phyloP scores from a whole-genome alignment of 2,888 invertebrate species.

The Drosophila infuscata region DNA sequence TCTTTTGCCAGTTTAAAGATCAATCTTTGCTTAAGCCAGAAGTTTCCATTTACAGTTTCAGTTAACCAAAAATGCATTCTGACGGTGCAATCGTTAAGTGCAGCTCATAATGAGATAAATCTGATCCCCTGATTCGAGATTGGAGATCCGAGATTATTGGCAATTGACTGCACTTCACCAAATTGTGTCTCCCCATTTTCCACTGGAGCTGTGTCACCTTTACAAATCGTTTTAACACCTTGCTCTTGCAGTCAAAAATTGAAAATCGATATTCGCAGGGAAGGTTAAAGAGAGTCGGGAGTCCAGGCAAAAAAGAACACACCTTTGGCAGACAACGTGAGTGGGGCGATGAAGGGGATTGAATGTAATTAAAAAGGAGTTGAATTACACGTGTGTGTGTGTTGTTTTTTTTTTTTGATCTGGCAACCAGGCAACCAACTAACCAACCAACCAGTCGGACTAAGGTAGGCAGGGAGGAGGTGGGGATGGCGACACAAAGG shows the following conservation, averaged over 20 bases:
- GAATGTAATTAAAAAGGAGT: constrained; percentile 78
- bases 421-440: constrained; percentile 6
- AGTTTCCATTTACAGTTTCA: constrained; percentile 2
- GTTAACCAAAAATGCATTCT: constrained; percentile 33
- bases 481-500: constrained; percentile 35
- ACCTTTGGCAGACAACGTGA: constrained; percentile 40
- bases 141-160: constrained; percentile 50
- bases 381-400: constrained; percentile 60
- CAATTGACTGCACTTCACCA: constrained; percentile 60
- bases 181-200: background rate
- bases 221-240: constrained; percentile 79
- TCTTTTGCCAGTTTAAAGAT: background rate
- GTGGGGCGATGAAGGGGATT: constrained; percentile 37
- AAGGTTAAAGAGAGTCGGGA: constrained; percentile 50
- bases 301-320: constrained; percentile 33
- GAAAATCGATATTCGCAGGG: constrained; percentile 75
- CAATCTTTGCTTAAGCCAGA: background rate
- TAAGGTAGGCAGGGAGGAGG: constrained; percentile 13
- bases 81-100: constrained; percentile 27
- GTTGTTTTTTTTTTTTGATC: background rate
- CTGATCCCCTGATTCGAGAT: constrained; percentile 53
- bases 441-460: constrained; percentile 4
- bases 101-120: constrained; percentile 47
- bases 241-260: constrained; percentile 45
- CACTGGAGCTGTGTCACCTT: constrained; percentile 26